phyloP scores from a whole-genome alignment of 2,888 invertebrate genomes.

The Tanytarsus gracilentus region DNA sequence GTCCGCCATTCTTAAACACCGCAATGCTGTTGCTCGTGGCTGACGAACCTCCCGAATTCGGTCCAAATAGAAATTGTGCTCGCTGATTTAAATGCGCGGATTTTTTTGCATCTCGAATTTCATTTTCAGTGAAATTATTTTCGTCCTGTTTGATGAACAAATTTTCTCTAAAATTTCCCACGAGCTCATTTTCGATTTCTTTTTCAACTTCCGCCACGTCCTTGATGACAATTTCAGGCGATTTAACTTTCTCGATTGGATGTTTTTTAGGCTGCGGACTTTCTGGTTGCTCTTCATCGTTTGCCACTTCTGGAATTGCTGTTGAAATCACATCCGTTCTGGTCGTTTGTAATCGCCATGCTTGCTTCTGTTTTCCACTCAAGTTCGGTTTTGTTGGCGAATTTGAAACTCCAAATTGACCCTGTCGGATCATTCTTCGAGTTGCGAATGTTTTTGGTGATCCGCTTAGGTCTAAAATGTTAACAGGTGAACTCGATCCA shows the following conservation, averaged over 20 bases:
- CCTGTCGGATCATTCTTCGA: constrained; percentile 48
- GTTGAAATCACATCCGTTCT: constrained; percentile 76
- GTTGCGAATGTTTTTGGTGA: constrained; percentile 62
- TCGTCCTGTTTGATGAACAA: constrained; percentile 43
- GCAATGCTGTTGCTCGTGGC: constrained; percentile 15
- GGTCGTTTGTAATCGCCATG: constrained; percentile 64
- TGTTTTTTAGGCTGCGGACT: constrained; percentile 35
- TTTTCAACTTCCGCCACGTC: constrained; percentile 12
- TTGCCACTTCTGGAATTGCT: constrained; percentile 73
- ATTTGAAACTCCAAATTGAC: constrained; percentile 43
- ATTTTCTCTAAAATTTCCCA: constrained; percentile 39
- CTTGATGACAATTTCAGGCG: constrained; percentile 44
- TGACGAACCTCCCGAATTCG: neutral
- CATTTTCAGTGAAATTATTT: constrained; percentile 43
- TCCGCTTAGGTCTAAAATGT: constrained; percentile 59
- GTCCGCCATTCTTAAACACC: constrained; percentile 30
- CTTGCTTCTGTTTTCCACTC: constrained; percentile 34
- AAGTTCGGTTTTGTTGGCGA: constrained; percentile 48
- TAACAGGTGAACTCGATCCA: constrained; percentile 46
- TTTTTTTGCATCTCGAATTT: constrained; percentile 33
- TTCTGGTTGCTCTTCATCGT: constrained; percentile 66
- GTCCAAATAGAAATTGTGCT: constrained; percentile 48
- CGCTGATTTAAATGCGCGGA: constrained; percentile 44
- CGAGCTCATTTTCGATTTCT: constrained; percentile 34
- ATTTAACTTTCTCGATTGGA: constrained; percentile 36